Percentiles rank a stretch among this genome's conserved stretches.
phyloP scores from a whole-genome alignment of 2,888 invertebrate genomes.

The Dusona sp. region DNA sequence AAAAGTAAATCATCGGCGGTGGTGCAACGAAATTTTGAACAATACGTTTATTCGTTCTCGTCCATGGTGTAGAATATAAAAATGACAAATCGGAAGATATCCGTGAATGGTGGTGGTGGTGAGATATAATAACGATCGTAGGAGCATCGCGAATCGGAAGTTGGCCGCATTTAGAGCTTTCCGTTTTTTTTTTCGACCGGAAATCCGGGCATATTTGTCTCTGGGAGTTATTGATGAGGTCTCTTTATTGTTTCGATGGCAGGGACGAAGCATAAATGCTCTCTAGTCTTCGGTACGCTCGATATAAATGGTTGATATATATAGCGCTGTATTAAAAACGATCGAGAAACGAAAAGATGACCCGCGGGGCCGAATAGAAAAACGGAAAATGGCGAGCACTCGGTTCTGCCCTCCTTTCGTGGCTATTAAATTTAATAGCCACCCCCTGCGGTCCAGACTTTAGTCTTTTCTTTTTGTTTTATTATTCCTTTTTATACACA shows the following conservation, averaged over 20 bases:
- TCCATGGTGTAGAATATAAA: conserved; percentile 63
- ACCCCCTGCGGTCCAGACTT: conserved; percentile 60
- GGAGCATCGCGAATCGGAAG: conserved; percentile 57
- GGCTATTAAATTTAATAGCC: conserved; percentile 82
- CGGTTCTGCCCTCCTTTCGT: conserved; percentile 63
- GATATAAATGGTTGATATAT: conserved; percentile 1
- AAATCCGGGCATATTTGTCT: conserved; percentile 83
- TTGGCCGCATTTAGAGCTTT: conserved; percentile 77
- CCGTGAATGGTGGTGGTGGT: conserved; percentile 41
- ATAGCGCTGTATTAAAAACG: not conserved
- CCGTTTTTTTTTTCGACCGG: conserved; percentile 76
- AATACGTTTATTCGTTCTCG: not conserved
- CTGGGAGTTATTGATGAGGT: conserved; percentile 75
- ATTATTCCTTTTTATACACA: not conserved
- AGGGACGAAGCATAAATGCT: conserved; percentile 33
- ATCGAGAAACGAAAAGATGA: conserved; percentile 41
- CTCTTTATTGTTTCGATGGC: conserved; percentile 75
- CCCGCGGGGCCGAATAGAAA: conserved; percentile 56
- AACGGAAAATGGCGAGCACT: conserved; percentile 69
- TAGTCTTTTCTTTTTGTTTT: conserved; percentile 28
- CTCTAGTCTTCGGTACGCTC: not conserved
- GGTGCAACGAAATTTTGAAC: not conserved
- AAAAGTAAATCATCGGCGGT: not conserved
- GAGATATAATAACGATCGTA: conserved; percentile 46
- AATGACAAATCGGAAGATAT: conserved; percentile 64